Base-by-base conservation (phyloP, 2,888 invertebrate species). In the Heteromurus nitidus region DNA sequence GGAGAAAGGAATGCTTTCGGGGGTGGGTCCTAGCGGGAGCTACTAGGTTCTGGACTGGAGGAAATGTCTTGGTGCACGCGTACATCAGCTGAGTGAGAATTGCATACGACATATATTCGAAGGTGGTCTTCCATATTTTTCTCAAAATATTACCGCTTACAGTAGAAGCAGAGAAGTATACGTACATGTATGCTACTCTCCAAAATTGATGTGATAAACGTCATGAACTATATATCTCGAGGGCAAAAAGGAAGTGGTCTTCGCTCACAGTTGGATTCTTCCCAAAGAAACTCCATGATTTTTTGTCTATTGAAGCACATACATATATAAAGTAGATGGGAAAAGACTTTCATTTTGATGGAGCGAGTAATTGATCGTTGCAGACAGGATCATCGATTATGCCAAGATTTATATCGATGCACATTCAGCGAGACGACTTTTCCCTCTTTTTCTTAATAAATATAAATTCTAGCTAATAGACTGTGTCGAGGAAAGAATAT, bases 351-450 rank as follows among this genome's bases (percentile, higher is more conserved):
- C 50, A 20, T 20, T 20, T 20, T 70, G 58, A 70, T 58, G 42
- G 58, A 70, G 55, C 58, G 70, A 26, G 58, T 28, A 53, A 55
- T 58, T 70, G 70, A 70, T 70, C 42, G 70, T 42, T 13, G 36
- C 36, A 22, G 58, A 70, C 70, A 44, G 36, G 31, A 22, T 55
- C 20, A 73, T 62, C 62, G 60, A 62, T 73, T 73, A 73, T 50
- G 62, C 31, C 62, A 50, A 50, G 58, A 72, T 60, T 9, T 36
- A n/a, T n/a, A n/a, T n/a, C n/a, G n/a, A n/a, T n/a, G n/a, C n/a
- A 55, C 53, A 68, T 68, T 7, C n/a, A n/a, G 50, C 13, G 9
- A n/a, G n/a, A 44, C 16, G 44, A 44, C 44, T 44, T 9, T 68
- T 50, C 30, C 18, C 20, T 68, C 44, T 44, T 3, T 44, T 44